phyloP scores from a whole-genome alignment of 2,888 invertebrate genomes.

The Drosophila fungiperda region DNA sequence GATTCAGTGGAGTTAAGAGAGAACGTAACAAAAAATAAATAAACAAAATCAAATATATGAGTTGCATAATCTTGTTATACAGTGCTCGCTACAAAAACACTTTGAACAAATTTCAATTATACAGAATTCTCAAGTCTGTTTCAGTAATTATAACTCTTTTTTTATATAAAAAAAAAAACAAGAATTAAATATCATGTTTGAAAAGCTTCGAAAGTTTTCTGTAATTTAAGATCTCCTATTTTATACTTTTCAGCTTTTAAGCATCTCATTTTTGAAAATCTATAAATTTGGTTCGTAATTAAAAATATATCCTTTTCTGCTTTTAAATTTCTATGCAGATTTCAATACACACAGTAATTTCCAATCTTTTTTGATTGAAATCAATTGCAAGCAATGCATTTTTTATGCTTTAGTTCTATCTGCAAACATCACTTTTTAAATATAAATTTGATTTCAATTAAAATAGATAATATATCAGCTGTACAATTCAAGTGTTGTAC shows the following conservation, averaged over 20 bases:
- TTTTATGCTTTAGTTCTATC: neutral
- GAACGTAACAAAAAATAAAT: slow-evolving; percentile 33
- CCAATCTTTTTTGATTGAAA: neutral
- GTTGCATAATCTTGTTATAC: slow-evolving; percentile 6
- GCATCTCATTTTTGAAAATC: neutral
- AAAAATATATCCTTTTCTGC: neutral
- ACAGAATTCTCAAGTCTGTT: neutral
- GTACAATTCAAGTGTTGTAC: neutral
- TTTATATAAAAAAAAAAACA: no score
- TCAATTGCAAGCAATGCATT: no score
- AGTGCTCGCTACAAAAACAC: slow-evolving; percentile 1
- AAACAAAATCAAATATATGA: slow-evolving; percentile 17
- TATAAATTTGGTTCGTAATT: neutral
- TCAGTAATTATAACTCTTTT: no score
- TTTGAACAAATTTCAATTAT: neutral
- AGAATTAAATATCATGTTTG: neutral
- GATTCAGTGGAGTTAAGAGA: slow-evolving; percentile 31
- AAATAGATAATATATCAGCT: neutral
- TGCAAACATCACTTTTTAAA: neutral
- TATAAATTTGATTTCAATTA: neutral
- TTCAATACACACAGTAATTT: neutral
- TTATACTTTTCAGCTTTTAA: neutral
- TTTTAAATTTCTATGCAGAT: neutral
- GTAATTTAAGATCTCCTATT: neutral
- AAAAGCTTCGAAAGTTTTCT: neutral